These are phyloP conservation scores for Malurus elegans DNA, from an alignment of 2,113 vertebrate species.

Conservation along the genomic window DNA sequence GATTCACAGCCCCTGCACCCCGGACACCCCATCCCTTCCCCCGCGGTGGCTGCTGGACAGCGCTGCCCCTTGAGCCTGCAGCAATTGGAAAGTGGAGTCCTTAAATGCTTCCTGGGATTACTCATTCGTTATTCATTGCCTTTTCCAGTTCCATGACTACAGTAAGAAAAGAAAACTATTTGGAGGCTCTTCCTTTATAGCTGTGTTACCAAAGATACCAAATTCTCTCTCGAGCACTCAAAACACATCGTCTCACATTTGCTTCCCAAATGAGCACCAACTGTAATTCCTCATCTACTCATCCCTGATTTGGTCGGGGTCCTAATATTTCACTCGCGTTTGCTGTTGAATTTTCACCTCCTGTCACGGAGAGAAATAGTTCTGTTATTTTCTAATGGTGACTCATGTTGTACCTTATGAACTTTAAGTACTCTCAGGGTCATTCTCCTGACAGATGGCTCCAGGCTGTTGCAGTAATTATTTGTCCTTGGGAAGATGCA, in stretches of 20 bases:
- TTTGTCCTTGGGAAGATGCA: constrained; percentile 27
- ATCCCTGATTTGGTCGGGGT: not conserved
- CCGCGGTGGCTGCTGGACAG: not conserved
- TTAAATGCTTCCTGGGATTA: not conserved
- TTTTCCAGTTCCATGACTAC: constrained; percentile 16
- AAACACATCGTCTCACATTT: not conserved
- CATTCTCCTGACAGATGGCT: constrained; percentile 4
- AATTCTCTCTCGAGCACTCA: not conserved
- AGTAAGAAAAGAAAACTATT: not conserved
- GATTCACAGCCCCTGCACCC: not conserved
- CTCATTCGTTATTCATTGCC: constrained; percentile 4
- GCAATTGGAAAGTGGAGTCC: not conserved
- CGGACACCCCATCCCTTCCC: too few relatives aligned
- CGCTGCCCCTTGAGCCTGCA: not conserved
- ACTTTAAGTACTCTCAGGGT: constrained; percentile 20
- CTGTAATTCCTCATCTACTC: not conserved
- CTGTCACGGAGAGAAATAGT: not conserved
- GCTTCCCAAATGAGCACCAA: not conserved
- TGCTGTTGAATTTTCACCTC: not conserved
- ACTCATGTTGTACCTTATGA: not conserved
- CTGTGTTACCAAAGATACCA: constrained; percentile 1
- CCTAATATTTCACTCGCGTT: not conserved
- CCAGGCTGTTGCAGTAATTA: not conserved
- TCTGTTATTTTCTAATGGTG: not conserved
- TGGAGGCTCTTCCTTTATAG: not conserved